A percentile compares a stretch with the other conserved stretches of the same genome.
These are phyloP conservation scores for Paradisaea rubra DNA, from an alignment of 2,113 vertebrate species.

Conservation along the genomic window DNA sequence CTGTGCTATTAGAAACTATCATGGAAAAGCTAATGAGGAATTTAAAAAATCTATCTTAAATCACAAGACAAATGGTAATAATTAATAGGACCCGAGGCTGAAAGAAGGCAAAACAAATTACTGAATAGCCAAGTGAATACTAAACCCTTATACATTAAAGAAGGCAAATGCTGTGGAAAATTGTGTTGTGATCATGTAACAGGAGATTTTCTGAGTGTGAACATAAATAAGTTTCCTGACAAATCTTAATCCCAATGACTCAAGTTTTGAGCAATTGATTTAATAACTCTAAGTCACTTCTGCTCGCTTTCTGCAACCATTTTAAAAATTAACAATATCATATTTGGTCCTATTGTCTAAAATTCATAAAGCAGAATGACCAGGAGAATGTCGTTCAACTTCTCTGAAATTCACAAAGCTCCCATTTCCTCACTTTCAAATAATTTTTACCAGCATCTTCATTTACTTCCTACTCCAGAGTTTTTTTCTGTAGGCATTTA, in stretches of 20 bases:
- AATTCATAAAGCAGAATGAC: not conserved
- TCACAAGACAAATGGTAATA: not conserved
- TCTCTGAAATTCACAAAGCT: not conserved
- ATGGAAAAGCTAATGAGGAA: not conserved
- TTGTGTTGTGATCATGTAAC: not conserved
- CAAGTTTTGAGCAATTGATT: not conserved
- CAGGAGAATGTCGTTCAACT: not conserved
- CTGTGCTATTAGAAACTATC: not conserved
- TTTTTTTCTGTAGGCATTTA: not conserved
- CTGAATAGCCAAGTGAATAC: not conserved
- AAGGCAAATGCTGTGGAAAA: not conserved
- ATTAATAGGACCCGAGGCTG: not conserved
- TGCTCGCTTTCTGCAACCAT: not conserved
- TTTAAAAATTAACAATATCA: not conserved
- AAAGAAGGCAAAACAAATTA: constrained; percentile 6
- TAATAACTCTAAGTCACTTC: not conserved
- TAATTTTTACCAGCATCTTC: not conserved
- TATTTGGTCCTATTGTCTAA: not conserved
- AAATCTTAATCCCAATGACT: not conserved
- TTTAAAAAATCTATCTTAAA: not conserved
- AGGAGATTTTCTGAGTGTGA: not conserved
- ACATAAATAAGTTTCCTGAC: not conserved
- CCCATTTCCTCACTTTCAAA: not conserved
- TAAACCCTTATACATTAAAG: not conserved
- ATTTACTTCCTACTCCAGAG: not conserved